phyloP scores from a whole-genome alignment of 2,888 invertebrate species.

The Gymnocheta viridis region DNA sequence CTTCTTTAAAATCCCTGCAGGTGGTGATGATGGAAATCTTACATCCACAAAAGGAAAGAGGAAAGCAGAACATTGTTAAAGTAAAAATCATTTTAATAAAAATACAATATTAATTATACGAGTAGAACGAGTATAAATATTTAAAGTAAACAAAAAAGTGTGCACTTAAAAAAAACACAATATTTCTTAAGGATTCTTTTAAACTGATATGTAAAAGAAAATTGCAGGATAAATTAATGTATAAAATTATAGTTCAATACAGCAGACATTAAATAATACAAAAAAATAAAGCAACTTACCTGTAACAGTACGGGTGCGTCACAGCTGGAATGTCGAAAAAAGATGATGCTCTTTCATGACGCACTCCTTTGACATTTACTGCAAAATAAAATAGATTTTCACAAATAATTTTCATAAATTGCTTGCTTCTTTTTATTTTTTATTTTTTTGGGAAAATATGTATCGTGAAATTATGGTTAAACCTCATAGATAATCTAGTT shows the following conservation, averaged over 20 bases:
- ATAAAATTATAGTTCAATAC: slow-evolving; percentile 23
- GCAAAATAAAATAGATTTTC: slow-evolving; percentile 70
- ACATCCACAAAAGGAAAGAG: slow-evolving; percentile 45
- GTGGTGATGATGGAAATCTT: slow-evolving; percentile 78
- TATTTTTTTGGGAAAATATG: background rate
- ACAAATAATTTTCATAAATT: slow-evolving; percentile 42
- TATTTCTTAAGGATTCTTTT: background rate
- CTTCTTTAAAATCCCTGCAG: slow-evolving; percentile 81
- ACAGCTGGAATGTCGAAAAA: slow-evolving; percentile 83
- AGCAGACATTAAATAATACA: background rate
- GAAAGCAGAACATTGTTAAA: slow-evolving; percentile 19
- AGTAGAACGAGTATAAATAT: background rate
- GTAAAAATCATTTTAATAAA: slow-evolving; percentile 28
- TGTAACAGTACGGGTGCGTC: slow-evolving; percentile 82
- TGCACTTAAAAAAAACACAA: background rate
- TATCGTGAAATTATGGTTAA: slow-evolving; percentile 31
- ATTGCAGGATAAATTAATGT: slow-evolving; percentile 51
- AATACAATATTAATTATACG: slow-evolving; percentile 34
- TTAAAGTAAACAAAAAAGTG: slow-evolving; percentile 14
- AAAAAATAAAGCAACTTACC: slow-evolving; percentile 75
- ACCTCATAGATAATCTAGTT: slow-evolving; percentile 33
- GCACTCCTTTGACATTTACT: slow-evolving; percentile 82
- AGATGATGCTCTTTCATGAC: slow-evolving; percentile 82
- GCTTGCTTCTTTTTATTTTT: slow-evolving; percentile 21
- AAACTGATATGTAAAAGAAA: slow-evolving; percentile 3